Base-by-base conservation (phyloP, 2,113 vertebrate genomes). In the Halichoeres trimaculatus region DNA sequence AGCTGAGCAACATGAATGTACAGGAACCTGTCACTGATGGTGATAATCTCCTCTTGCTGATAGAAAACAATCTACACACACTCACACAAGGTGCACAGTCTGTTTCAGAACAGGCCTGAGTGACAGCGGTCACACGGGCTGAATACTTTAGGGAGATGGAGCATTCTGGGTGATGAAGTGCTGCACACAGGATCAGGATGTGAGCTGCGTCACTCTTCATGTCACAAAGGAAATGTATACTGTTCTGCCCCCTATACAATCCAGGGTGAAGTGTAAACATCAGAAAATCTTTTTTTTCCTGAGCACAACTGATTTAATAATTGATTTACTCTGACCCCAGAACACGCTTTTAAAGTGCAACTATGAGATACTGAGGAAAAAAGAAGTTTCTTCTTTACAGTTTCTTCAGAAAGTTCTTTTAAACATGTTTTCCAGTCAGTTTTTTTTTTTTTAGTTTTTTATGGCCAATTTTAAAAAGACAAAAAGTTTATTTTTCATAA, bases 1-100 rank as follows among this genome's bases (percentile, higher is more conserved):
- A 61, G 56, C 35, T 56, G 68, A 63, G 48, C 56, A 34, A 59
- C 76, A 82, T 76, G 76, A 79, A 77, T 70, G 78, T 85, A 81
- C 78, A 86, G 73, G 24, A 83, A 76, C 22, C 24, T 73, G 69
- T 77, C 77, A 78, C 38, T 69, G 63, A 84, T 74, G 66, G 16
- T 63, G 35, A 62, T 76, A 76, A 82, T 88, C 82, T 69, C 59
- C 59, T 53, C 66, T 52, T 50, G n/a, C 58, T 80, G 79, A 86
- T 81, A 64, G 58, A 77, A 86, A 63, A 67, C 74, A 83, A 70
- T 62, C 75, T 65, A 83, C 78, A 64, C 70, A 76, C 74, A 76
- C 51, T 50, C 59, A 53, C 63, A 81, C 51, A 66, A 3, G 16
- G 74, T 79, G 47, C 71, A 61, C 71, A 70, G 63, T 69, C 55